Conservation (phyloP, 2,797 vertebrate genomes). For the Valencia hispanica region DNA sequence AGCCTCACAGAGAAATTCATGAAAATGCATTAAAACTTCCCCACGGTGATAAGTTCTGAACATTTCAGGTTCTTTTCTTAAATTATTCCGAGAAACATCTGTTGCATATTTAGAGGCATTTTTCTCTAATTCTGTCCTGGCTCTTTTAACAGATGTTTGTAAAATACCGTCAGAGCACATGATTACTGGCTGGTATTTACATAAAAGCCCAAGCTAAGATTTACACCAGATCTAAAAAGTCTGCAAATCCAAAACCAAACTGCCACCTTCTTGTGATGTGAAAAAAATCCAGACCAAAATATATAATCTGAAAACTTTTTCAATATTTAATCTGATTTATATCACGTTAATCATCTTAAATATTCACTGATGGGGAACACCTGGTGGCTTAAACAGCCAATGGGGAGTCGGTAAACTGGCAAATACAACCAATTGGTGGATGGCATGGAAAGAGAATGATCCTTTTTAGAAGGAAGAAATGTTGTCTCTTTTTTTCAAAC, state of each 20-base stretch:
- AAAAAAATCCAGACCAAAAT: neutral
- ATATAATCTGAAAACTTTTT: neutral
- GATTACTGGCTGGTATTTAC: neutral
- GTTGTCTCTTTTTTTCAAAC: neutral
- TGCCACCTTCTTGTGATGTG: neutral
- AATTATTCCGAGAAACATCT: neutral
- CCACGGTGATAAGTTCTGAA: neutral
- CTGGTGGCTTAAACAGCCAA: neutral
- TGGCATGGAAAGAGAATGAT: neutral
- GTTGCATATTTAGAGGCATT: neutral
- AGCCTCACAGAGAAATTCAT: neutral
- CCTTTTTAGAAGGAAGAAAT: neutral
- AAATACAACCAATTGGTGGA: no score
- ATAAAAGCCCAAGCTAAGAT: neutral
- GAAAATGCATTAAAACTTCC: neutral
- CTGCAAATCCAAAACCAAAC: neutral
- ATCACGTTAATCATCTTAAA: neutral
- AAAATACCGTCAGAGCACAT: neutral
- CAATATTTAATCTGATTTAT: neutral
- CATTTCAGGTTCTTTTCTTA: neutral
- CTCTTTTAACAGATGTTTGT: neutral
- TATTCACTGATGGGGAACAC: neutral
- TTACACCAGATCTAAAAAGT: neutral
- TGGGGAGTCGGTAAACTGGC: no score
- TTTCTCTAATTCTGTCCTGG: neutral